These are phyloP conservation scores for Macrostomum cliftonense DNA, from an alignment of 2,888 invertebrate genomes.

Conservation along the genomic window DNA sequence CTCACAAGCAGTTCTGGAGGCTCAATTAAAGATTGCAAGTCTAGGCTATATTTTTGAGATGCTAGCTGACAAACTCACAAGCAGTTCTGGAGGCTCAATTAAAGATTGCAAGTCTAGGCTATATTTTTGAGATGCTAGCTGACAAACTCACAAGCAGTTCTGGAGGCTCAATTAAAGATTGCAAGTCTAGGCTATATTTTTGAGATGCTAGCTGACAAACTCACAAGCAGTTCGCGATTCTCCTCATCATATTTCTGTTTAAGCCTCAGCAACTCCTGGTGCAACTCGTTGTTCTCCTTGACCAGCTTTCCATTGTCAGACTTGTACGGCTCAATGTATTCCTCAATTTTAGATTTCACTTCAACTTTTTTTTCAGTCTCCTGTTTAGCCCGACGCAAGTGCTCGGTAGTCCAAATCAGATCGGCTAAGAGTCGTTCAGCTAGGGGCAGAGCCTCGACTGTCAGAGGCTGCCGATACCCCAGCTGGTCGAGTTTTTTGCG, in stretches of 20 bases:
- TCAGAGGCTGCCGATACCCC: slow-evolving; percentile 59
- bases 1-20: too few relatives aligned
- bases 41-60: too few relatives aligned
- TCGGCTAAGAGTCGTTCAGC: slow-evolving; percentile 62
- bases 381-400: slow-evolving; percentile 61
- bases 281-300: slow-evolving; percentile 36
- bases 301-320: slow-evolving; percentile 37
- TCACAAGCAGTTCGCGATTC: not conserved
- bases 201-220: too few relatives aligned
- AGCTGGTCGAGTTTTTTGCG: slow-evolving; percentile 59
- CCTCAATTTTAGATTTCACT: slow-evolving; percentile 20
- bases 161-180: too few relatives aligned
- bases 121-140: too few relatives aligned
- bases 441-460: slow-evolving; percentile 56
- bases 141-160: too few relatives aligned
- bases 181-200: too few relatives aligned
- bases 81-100: too few relatives aligned
- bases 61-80: too few relatives aligned
- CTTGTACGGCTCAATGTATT: slow-evolving; percentile 26
- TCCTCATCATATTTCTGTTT: slow-evolving; percentile 27
- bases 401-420: slow-evolving; percentile 66
- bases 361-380: slow-evolving; percentile 25
- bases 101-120: too few relatives aligned
- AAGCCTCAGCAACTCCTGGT: slow-evolving; percentile 28
- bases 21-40: too few relatives aligned